Conservation (phyloP, 2,113 vertebrate species). For the Psilopogon haemacephalus region DNA sequence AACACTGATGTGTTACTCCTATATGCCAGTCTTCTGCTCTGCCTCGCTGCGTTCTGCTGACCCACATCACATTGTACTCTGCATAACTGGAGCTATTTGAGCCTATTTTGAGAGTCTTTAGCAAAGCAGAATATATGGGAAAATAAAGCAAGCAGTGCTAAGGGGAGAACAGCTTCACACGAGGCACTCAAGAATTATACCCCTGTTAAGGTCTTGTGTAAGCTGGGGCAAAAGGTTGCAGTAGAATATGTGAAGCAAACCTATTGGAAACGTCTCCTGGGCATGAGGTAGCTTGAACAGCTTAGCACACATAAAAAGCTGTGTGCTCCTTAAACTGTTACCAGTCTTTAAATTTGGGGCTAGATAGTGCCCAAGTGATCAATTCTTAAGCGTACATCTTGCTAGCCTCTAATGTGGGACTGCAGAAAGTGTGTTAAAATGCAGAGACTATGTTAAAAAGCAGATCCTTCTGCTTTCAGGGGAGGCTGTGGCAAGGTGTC, state of each 20-base stretch:
- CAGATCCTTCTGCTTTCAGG: neutral
- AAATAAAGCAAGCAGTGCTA: neutral
- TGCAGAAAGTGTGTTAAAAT: neutral
- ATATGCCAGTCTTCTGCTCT: neutral
- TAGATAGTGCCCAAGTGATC: neutral
- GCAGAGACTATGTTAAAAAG: neutral
- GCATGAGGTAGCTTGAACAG: neutral
- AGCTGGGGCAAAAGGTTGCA: slow-evolving; percentile 5
- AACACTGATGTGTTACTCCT: neutral
- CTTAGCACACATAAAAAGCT: neutral
- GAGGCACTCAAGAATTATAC: neutral
- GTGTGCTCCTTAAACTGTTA: slow-evolving; percentile 1
- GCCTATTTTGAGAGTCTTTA: slow-evolving; percentile 2
- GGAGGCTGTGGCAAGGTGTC: neutral
- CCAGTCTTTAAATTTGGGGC: neutral
- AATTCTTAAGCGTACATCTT: neutral
- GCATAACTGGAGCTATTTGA: neutral
- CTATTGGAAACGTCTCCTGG: slow-evolving; percentile 4
- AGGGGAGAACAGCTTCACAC: neutral
- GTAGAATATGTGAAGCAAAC: neutral
- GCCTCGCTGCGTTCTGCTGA: neutral
- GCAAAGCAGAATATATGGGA: neutral
- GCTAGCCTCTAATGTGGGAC: neutral
- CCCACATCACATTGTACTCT: neutral
- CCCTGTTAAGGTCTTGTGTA: neutral